Base-by-base conservation (phyloP, 2,113 vertebrate genomes). In the Passer domesticus region DNA sequence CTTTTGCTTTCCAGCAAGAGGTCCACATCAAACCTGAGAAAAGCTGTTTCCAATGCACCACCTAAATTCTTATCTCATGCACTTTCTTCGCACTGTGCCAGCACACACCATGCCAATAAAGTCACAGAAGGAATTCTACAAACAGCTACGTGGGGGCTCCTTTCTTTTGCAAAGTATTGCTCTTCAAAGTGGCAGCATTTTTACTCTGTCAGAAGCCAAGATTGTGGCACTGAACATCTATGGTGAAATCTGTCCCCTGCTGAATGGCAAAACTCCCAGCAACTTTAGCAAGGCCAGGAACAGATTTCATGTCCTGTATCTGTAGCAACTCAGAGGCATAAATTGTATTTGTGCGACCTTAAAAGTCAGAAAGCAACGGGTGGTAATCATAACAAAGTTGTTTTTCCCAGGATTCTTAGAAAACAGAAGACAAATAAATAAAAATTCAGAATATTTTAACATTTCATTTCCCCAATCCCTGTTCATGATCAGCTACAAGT, bases 371-470 rank as follows among this genome's bases (percentile, higher is more conserved):
- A 94, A 94, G 87, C 74, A 69, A 90, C 33, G 79, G 93, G 95
- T 92, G 84, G 87, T 77, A 95, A 92, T 84, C 76, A 78, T 58
- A 95, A 89, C 5, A 21, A 90, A 94, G 63, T 33, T 81, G 19
- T 58, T 91, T 87, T 85, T 94, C 92, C 91, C 94, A 95, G 89
- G 90, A 91, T 95, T 94, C 92, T 94, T 95, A 94, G 95, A 96
- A 95, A 96, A 92, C 76, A 95, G 56, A 94, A 82, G 89, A 74
- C 44, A 83, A 93, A 95, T 92, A 89, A 94, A 95, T 83, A 89
- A 77, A 90, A 94, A 81, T 93, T 69, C 46, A 83, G 85, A 94
- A 96, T 97, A 92, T 81, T 92, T 97, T 96, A 95, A 66, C 89
- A 86, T 95, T 89, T 83, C 24, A 88, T 94, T 81, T 90, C 80